These are phyloP conservation scores for Petroica traversi DNA, from an alignment of 2,113 vertebrate genomes.

Conservation along the genomic window DNA sequence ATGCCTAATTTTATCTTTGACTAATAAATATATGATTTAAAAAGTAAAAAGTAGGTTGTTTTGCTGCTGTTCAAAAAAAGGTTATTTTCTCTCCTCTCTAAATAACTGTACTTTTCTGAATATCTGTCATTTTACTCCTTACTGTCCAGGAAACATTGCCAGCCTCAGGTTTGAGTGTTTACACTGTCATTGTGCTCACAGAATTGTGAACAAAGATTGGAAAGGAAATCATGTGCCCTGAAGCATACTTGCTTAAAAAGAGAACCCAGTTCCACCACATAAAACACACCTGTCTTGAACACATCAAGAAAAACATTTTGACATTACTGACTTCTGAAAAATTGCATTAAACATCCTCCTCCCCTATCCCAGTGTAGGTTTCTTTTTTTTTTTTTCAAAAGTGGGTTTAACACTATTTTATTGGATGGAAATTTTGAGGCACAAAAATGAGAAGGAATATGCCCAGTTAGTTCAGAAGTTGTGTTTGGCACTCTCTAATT, in stretches of 20 bases:
- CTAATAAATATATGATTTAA: not conserved
- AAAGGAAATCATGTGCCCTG: not conserved
- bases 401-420: not conserved
- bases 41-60: not conserved
- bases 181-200: not conserved
- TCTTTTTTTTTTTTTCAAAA: not conserved
- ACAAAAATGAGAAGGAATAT: not conserved
- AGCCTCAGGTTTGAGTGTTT: not conserved
- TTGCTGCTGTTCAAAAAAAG: not conserved
- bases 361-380: rapidly evolving
- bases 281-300: not conserved
- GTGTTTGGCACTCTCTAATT: not conserved
- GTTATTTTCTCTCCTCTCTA: not conserved
- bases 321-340: not conserved
- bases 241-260: not conserved
- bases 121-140: not conserved
- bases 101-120: not conserved
- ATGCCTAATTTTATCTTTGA: not conserved
- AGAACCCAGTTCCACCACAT: not conserved
- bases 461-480: not conserved
- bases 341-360: not conserved
- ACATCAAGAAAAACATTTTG: not conserved
- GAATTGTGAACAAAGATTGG: not conserved
- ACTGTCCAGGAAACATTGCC: not conserved
- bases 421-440: not conserved